Base-by-base conservation (phyloP, 1,140 invertebrate species). In the Nixonia krombeini region DNA sequence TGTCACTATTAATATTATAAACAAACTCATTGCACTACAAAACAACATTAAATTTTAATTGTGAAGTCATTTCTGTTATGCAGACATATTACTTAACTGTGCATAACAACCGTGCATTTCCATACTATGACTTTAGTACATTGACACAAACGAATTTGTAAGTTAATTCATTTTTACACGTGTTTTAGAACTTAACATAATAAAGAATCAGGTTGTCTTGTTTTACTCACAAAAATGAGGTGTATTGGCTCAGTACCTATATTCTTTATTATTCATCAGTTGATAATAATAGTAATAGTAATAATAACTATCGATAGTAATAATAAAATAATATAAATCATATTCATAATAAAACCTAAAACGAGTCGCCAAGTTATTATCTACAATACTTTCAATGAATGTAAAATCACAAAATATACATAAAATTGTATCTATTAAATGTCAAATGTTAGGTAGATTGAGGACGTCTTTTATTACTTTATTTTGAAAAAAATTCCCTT, bases 381-480 rank as follows among this genome's bases (percentile, higher is more conserved):
- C 82, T 85, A 85, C 81, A 85, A 82, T 82, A 81, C 79, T 82
- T 83, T 76, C 74, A 77, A 74, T 75, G 65, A 65, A 82, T 78
- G 84, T 75, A 82, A 84, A 84, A 85, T 85, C 83, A 85, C 83
- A 84, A 84, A 85, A 85, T 84, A 84, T 84, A 85, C 82, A 85
- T 80, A 83, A 50, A 78, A 10, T 67, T 59, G 44, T 37, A 58
- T 44, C 50, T 51, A 41, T 25, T 18, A 18, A 50, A 59, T 67
- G 63, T 67, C 63, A 26, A 44, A 40, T 47, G 41, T 38, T 41
- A 37, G 6, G 35, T 16, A 18, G 15, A 18, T 38, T 17, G 15
- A 9, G 15, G 35, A 17, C 15, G 35, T 13, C 17, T 17, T 13
- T n/a, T n/a, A n/a, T n/a, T 38, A 10, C n/a, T 17, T 6, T 13